Evolutionary conservation across 1,140 invertebrate genomes (phyloP).

Genomic region (Pteromalus puparum): DNA sequence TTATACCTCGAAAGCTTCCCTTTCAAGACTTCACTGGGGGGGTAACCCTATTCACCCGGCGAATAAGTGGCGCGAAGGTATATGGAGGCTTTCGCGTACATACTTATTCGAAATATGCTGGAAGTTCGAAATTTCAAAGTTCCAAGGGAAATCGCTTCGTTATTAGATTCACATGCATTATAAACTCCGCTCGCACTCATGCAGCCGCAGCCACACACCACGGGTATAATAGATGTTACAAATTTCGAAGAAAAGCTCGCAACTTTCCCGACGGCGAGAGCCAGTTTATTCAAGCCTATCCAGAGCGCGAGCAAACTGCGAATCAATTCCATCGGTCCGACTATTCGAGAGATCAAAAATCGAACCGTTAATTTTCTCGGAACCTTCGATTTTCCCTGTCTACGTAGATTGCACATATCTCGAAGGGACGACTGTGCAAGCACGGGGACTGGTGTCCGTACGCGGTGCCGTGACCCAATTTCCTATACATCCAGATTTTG

Average conservation of each 20-base stretch:
- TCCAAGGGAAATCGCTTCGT: no score
- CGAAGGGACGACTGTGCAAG: not conserved
- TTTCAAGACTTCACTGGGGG: not conserved
- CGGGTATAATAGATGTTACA: not conserved
- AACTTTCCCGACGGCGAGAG: not conserved
- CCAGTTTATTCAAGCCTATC: not conserved
- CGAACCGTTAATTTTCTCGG: conserved; percentile 15
- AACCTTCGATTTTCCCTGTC: not conserved
- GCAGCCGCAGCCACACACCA: no score
- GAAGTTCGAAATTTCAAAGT: no score
- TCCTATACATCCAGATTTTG: conserved; percentile 46
- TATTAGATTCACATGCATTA: no score
- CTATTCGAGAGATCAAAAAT: not conserved
- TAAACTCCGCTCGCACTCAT: no score
- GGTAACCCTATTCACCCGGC: not conserved
- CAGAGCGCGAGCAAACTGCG: not conserved
- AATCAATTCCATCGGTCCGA: not conserved
- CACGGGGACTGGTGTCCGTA: not conserved
- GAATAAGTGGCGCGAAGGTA: no score
- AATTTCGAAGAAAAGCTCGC: not conserved
- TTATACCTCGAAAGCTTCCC: not conserved
- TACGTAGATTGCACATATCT: no score
- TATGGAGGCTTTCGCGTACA: no score
- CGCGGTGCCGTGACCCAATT: conserved; percentile 58
- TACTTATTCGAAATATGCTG: no score